These are phyloP conservation scores for Takifugu ocellatus DNA, from an alignment of 2,797 vertebrate genomes.

Conservation along the genomic window DNA sequence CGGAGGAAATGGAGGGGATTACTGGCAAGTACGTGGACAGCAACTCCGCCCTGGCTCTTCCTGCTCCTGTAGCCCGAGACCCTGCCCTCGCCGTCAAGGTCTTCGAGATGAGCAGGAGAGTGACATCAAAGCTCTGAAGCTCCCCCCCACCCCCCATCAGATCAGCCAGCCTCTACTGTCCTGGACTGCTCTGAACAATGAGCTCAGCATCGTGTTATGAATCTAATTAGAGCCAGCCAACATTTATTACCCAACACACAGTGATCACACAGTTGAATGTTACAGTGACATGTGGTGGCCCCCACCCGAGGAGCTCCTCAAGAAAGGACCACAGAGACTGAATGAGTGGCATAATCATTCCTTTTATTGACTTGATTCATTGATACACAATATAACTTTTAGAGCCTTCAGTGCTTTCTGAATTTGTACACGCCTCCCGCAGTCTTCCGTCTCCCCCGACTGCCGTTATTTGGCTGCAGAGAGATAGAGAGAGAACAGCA, in stretches of 20 bases:
- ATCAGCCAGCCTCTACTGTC: not conserved
- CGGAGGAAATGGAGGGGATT: slow-evolving; percentile 79
- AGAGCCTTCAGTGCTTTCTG: slow-evolving; percentile 36
- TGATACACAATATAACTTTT: slow-evolving; percentile 52
- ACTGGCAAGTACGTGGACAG: slow-evolving; percentile 85
- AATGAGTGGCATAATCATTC: slow-evolving; percentile 35
- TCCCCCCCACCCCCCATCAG: too few relatives aligned
- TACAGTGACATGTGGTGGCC: slow-evolving; percentile 25
- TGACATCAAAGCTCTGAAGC: slow-evolving; percentile 73
- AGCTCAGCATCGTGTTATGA: not conserved
- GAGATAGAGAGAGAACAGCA: slow-evolving; percentile 20
- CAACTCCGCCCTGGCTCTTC: slow-evolving; percentile 74
- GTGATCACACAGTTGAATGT: not conserved
- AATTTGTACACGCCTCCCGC: slow-evolving; percentile 37
- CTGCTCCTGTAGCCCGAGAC: slow-evolving; percentile 70
- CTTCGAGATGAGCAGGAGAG: slow-evolving; percentile 79
- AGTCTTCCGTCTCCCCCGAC: slow-evolving; percentile 7
- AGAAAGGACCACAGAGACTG: slow-evolving; percentile 9
- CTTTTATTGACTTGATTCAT: slow-evolving; percentile 58
- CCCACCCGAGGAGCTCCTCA: not conserved
- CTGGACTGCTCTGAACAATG: not conserved
- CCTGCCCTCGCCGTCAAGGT: slow-evolving; percentile 70
- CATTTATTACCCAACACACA: too few relatives aligned
- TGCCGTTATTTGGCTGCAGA: slow-evolving; percentile 52
- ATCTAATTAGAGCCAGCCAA: too few relatives aligned